Conservation (phyloP, 2,888 invertebrate genomes). For the Aleiodes alternator region DNA sequence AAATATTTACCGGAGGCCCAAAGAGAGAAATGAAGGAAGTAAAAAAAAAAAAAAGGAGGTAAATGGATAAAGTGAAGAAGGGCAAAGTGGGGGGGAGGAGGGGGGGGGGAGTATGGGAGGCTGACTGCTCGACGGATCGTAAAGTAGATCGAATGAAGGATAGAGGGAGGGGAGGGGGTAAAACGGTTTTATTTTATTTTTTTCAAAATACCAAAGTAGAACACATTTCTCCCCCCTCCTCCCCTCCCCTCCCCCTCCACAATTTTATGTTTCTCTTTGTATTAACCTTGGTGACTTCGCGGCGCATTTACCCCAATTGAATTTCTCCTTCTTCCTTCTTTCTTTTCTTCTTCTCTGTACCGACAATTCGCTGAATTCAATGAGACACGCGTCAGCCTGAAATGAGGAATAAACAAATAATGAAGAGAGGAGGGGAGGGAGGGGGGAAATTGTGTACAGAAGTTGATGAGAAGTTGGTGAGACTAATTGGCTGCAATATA, state of each 20-base stretch:
- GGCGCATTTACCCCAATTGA: conserved; percentile 39
- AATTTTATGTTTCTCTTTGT: conserved; percentile 20
- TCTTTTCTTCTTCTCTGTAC: conserved; percentile 25
- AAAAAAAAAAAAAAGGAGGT: conserved; percentile 37
- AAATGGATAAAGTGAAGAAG: conserved; percentile 31
- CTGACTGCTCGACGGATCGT: conserved; percentile 54
- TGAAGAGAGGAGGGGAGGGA: neutral
- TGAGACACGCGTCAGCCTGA: conserved; percentile 27
- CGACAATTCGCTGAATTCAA: conserved; percentile 12
- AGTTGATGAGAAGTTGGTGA: conserved; percentile 30
- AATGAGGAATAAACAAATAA: neutral
- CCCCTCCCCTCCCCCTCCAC: neutral
- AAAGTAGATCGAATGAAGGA: conserved; percentile 66
- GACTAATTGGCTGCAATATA: conserved; percentile 22
- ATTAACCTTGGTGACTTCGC: conserved; percentile 20
- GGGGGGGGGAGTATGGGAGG: conserved; percentile 17
- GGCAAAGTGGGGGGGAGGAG: neutral
- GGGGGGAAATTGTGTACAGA: conserved; percentile 1
- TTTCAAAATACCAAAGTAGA: conserved; percentile 71
- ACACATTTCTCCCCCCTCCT: conserved; percentile 54
- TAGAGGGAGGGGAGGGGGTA: conserved; percentile 42
- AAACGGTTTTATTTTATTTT: conserved; percentile 43
- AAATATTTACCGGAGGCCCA: conserved; percentile 69
- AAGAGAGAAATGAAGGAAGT: conserved; percentile 37
- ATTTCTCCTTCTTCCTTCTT: no score